Percentiles rank a stretch among this genome's conserved stretches.
phyloP scores from a whole-genome alignment of 2,888 invertebrate genomes.

The Zeuzera pyrina region DNA sequence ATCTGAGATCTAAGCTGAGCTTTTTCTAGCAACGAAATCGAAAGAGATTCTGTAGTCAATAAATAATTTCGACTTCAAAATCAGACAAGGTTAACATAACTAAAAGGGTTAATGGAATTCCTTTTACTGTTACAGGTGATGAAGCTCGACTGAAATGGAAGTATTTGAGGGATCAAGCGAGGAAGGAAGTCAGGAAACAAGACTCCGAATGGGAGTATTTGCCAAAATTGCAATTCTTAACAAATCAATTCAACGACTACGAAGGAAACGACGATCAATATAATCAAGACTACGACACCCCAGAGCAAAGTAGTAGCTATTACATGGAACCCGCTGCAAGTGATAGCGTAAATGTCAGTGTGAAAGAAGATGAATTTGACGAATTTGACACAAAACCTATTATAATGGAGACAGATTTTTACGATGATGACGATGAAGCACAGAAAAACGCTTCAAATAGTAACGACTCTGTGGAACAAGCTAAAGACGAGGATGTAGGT shows the following conservation, averaged over 20 bases:
- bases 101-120: background rate
- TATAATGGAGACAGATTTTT: constrained; percentile 62
- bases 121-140: constrained; percentile 38
- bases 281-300: constrained; percentile 32
- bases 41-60: too few relatives aligned
- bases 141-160: constrained; percentile 66
- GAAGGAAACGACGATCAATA: constrained; percentile 33
- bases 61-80: too few relatives aligned
- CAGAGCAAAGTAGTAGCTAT: constrained; percentile 39
- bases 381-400: constrained; percentile 64
- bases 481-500: constrained; percentile 60
- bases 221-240: constrained; percentile 53
- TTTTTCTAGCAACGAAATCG: too few relatives aligned
- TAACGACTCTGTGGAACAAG: constrained; percentile 18
- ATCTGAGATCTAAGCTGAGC: too few relatives aligned
- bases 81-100: too few relatives aligned
- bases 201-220: constrained; percentile 59
- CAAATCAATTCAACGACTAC: constrained; percentile 60
- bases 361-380: constrained; percentile 61
- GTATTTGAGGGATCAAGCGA: constrained; percentile 58
- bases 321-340: constrained; percentile 29
- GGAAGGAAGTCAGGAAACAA: constrained; percentile 57
- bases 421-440: constrained; percentile 58
- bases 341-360: constrained; percentile 17
- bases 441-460: constrained; percentile 26